Conservation (phyloP, 1,140 invertebrate species). For the Sycobia sp. region DNA sequence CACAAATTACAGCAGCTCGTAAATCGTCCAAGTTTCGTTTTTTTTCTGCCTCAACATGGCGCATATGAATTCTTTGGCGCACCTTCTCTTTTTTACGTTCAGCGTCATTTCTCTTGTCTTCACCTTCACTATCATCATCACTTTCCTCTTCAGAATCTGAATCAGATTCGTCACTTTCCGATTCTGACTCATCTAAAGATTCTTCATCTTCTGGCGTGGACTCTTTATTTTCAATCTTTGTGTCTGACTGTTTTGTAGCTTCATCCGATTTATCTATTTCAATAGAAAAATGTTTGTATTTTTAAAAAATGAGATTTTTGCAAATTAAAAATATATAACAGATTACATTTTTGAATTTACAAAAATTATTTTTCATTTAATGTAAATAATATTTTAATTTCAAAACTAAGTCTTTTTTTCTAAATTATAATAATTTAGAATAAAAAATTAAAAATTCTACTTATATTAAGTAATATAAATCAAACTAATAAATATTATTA, state of each 20-base stretch:
- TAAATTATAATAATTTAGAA: too few relatives aligned
- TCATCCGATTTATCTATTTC: conserved; percentile 55
- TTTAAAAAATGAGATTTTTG: background rate
- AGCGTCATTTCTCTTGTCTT: conserved; percentile 67
- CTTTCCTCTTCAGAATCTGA: conserved; percentile 66
- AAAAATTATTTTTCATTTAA: too few relatives aligned
- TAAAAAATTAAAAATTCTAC: too few relatives aligned
- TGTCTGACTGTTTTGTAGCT: conserved; percentile 29
- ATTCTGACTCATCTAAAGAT: conserved; percentile 63
- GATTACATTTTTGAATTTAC: background rate
- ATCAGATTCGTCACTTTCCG: conserved; percentile 60
- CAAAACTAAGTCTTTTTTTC: too few relatives aligned
- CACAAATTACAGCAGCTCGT: conserved; percentile 95
- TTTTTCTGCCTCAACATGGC: conserved; percentile 82
- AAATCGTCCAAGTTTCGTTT: conserved; percentile 79
- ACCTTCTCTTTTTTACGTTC: conserved; percentile 72
- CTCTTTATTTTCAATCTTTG: conserved; percentile 17
- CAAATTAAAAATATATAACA: background rate
- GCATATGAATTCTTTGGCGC: conserved; percentile 75
- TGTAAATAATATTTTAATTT: too few relatives aligned
- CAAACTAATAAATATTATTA: too few relatives aligned
- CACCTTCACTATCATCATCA: conserved; percentile 54
- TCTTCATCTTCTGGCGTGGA: conserved; percentile 47
- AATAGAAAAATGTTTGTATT: background rate
- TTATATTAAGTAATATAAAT: too few relatives aligned